Evolutionary conservation across 2,888 invertebrate genomes (phyloP), one percentile per base, ranked within the genome.

Genomic region (Mamestra brassicae): DNA sequence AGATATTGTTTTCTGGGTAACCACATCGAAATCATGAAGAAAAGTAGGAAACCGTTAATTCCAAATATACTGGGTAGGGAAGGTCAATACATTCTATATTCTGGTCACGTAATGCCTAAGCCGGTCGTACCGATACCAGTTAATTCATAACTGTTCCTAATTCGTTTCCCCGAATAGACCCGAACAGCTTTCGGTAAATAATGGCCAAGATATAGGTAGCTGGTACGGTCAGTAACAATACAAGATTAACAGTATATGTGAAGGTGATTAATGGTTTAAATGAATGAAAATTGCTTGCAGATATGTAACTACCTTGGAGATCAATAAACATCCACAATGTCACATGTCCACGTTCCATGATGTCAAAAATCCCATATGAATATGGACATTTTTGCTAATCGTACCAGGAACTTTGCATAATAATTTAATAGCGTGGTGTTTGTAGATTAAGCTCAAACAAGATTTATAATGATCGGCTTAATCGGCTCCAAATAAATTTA

Each of bases 41-140:
- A 72, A 71, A 45, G 55, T 64, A 71, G 52, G 63, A 77, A 71
- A 38, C 36, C 34, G 2, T 74, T 54, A 26, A 11, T 68, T 65
- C 54, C 36, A 64, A 84, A 70, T 63, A 62, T 26, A 73, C 57
- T 52, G 17, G 58, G 15, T 65, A 63, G 11, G 34, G 65, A 69
- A 61, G 47, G 65, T 72, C 66, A 68, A 38, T 61, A 62, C 57
- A 58, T 79, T 81, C 45, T 58, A 38, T 63, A 55, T 69, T 74
- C 82, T 70, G 13, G 67, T 75, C 85, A 86, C 86, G 83, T 86
- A 83, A 55, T 74, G 38, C 45, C 76, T 73, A 63, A 76, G 63
- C 74, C 74, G 54, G 66, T 75, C 47, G 67, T 63, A 68, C 57
- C 66, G 74, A 80, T 81, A 72, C 67, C 61, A 76, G 61, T 76